These are phyloP conservation scores for Hydriomena furcata DNA, from an alignment of 2,888 invertebrate species.

Conservation along the genomic window DNA sequence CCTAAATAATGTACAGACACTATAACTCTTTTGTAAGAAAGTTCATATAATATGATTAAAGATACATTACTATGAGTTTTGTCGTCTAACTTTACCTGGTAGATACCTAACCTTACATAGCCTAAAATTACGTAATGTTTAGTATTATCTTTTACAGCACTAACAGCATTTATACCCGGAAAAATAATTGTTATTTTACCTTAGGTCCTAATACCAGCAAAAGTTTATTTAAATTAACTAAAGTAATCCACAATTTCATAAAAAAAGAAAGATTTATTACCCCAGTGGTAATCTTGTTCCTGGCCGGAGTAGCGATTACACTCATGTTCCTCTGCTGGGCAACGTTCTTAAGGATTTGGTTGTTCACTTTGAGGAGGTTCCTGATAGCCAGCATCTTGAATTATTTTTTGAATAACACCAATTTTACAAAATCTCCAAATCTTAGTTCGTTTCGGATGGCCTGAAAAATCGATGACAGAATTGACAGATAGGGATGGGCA, in stretches of 20 bases:
- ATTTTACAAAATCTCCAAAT: slow-evolving; percentile 7
- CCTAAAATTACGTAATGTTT: slow-evolving; percentile 43
- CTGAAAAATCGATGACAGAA: slow-evolving; percentile 1
- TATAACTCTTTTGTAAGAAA: no score
- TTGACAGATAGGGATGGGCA: neutral
- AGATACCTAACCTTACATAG: slow-evolving; percentile 34
- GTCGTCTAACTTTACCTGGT: neutral
- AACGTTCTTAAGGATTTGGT: slow-evolving; percentile 60
- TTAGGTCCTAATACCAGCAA: no score
- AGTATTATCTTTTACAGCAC: slow-evolving; percentile 2
- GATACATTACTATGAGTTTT: no score
- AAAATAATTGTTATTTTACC: neutral
- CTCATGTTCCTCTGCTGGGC: slow-evolving; percentile 69
- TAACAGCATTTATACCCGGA: neutral
- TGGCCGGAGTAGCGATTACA: slow-evolving; percentile 57
- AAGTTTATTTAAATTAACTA: neutral
- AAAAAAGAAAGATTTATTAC: slow-evolving; percentile 43
- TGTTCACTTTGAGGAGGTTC: slow-evolving; percentile 58
- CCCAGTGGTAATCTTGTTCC: slow-evolving; percentile 60
- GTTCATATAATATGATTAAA: no score
- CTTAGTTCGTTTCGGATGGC: neutral
- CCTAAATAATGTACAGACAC: no score
- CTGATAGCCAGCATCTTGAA: slow-evolving; percentile 66
- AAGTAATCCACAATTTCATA: neutral
- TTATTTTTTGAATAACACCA: slow-evolving; percentile 23